Conservation (phyloP, 2,797 vertebrate species). For the Aldrovandia affinis region DNA sequence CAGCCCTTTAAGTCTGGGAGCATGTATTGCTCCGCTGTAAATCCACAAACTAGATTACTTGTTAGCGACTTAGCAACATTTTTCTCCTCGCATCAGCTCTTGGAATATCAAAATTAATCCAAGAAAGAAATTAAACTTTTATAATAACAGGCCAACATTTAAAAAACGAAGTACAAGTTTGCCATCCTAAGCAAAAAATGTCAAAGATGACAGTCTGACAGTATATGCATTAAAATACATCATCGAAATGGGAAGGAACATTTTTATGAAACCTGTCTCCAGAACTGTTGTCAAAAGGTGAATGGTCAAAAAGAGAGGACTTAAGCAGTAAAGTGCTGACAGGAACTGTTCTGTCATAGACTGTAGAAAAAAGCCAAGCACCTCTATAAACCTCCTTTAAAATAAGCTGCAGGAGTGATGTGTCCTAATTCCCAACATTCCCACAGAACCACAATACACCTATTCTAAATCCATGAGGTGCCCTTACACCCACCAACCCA, state of each 20-base stretch:
- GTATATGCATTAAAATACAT: constrained; percentile 51
- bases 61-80: constrained; percentile 62
- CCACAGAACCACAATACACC: constrained; percentile 4
- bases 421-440: not conserved
- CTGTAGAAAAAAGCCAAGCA: not conserved
- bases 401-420: not conserved
- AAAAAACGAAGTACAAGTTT: constrained; percentile 58
- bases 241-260: constrained; percentile 42
- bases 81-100: constrained; percentile 55
- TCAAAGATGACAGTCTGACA: constrained; percentile 58
- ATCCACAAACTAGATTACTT: constrained; percentile 69
- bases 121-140: constrained; percentile 66
- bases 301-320: constrained; percentile 47
- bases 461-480: not conserved
- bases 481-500: not conserved
- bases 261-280: constrained; percentile 17
- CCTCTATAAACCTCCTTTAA: not conserved
- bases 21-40: constrained; percentile 52
- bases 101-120: constrained; percentile 63
- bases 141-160: constrained; percentile 55
- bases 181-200: constrained; percentile 66
- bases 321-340: constrained; percentile 51
- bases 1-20: constrained; percentile 53
- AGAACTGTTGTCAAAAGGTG: constrained; percentile 30
- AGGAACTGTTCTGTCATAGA: constrained; percentile 31